These are phyloP conservation scores for Odocoileus hemionus DNA, from an alignment of 2,113 vertebrate genomes.

Conservation along the genomic window DNA sequence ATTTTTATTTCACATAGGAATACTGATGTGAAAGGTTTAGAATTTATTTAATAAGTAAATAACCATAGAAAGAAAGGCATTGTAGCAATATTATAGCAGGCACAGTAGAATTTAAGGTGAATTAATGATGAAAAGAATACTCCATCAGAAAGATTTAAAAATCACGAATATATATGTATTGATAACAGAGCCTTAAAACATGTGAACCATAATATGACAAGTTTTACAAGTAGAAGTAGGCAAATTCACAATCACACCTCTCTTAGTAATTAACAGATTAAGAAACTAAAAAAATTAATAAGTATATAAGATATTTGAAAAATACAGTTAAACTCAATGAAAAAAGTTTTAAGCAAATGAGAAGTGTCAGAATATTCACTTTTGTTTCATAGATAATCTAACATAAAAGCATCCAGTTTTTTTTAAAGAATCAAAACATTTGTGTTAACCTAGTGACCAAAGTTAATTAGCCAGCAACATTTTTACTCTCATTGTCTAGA, in stretches of 20 bases:
- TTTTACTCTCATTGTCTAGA: background rate
- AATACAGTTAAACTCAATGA: background rate
- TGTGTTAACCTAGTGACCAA: background rate
- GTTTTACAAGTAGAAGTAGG: background rate
- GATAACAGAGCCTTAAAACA: background rate
- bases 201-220: background rate
- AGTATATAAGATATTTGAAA: conserved; percentile 1
- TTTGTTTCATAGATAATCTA: background rate
- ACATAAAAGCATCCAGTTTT: background rate
- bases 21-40: background rate
- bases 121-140: background rate
- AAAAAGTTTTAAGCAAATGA: conserved; percentile 1
- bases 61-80: background rate
- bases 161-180: background rate
- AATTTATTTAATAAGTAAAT: background rate
- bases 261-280: background rate
- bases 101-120: background rate
- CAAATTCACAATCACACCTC: background rate
- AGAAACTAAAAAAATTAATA: background rate
- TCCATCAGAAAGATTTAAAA: background rate
- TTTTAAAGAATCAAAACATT: background rate
- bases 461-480: background rate
- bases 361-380: background rate
- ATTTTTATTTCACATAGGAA: background rate
- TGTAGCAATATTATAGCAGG: background rate